Evolutionary conservation across 2,888 invertebrate species (phyloP).

Genomic region (Rhagonycha lutea): DNA sequence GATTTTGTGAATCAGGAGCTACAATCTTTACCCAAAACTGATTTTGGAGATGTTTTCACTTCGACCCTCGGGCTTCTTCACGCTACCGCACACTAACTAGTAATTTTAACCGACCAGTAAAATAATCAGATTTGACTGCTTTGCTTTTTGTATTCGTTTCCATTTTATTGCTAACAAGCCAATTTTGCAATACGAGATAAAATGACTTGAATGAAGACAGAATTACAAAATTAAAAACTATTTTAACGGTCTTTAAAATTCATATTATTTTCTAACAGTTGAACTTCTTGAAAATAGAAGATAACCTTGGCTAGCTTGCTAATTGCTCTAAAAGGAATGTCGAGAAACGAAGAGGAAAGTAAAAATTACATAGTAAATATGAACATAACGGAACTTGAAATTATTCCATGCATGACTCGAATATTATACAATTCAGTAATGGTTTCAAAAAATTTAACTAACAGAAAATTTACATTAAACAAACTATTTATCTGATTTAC

Average conservation of each 20-base stretch:
- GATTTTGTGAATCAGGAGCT: neutral
- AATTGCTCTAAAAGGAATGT: constrained; percentile 8
- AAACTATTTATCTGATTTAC: neutral
- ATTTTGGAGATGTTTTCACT: neutral
- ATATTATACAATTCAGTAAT: neutral
- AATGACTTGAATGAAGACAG: neutral
- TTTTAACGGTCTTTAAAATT: neutral
- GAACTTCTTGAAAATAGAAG: neutral
- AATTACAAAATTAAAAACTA: neutral
- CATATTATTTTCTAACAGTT: neutral
- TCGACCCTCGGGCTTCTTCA: too few species aligned
- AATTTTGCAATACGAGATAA: neutral
- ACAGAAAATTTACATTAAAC: neutral
- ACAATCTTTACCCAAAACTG: neutral
- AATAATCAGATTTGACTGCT: too few species aligned
- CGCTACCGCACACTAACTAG: too few species aligned
- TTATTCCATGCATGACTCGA: neutral
- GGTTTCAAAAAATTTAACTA: neutral
- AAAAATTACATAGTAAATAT: constrained; percentile 9
- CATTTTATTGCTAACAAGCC: neutral
- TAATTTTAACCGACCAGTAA: too few species aligned
- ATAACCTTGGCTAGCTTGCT: constrained; percentile 17
- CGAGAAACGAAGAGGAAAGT: constrained; percentile 15
- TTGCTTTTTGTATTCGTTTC: neutral
- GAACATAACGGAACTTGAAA: constrained; percentile 12